Percentiles rank a stretch among this genome's conserved stretches.
Evolutionary conservation across 2,113 vertebrate species (phyloP).

Genomic region (Tiliqua scincoides): DNA sequence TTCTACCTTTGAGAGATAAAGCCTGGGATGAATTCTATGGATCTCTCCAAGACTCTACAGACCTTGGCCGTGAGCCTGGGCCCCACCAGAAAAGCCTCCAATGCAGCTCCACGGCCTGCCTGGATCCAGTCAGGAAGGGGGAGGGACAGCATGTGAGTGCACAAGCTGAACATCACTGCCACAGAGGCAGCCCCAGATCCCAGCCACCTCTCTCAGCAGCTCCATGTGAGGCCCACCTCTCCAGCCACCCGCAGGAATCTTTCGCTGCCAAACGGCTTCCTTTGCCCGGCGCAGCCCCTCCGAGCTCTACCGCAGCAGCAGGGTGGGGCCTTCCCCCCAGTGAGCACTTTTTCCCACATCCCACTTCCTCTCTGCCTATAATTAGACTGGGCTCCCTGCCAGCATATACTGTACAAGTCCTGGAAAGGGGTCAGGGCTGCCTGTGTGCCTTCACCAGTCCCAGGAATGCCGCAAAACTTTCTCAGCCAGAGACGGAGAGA

Average conservation of each 20-base stretch:
- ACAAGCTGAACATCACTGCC: no score
- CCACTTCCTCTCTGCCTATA: conserved; percentile 51
- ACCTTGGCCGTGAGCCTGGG: no score
- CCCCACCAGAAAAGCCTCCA: no score
- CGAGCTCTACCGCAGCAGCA: conserved; percentile 7
- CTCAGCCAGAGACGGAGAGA: conserved; percentile 55
- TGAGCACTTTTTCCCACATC: conserved; percentile 20
- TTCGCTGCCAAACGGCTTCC: neutral
- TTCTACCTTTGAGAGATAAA: no score
- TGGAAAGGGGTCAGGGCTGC: conserved; percentile 59
- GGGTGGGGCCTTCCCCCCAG: conserved; percentile 37
- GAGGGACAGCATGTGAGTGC: no score
- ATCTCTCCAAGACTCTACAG: no score
- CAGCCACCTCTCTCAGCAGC: no score
- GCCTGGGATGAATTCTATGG: no score
- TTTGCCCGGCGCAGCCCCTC: neutral
- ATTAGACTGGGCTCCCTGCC: conserved; percentile 61
- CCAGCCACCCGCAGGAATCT: neutral
- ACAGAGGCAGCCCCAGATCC: no score
- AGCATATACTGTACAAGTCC: conserved; percentile 45
- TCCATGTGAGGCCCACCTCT: no score
- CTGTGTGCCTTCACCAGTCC: conserved; percentile 22
- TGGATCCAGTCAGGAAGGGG: no score
- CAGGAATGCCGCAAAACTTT: conserved; percentile 56
- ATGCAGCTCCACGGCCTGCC: no score